These are phyloP conservation scores for Tetraodon nigroviridis DNA, from an alignment of 2,113 vertebrate genomes.

Conservation along the genomic window DNA sequence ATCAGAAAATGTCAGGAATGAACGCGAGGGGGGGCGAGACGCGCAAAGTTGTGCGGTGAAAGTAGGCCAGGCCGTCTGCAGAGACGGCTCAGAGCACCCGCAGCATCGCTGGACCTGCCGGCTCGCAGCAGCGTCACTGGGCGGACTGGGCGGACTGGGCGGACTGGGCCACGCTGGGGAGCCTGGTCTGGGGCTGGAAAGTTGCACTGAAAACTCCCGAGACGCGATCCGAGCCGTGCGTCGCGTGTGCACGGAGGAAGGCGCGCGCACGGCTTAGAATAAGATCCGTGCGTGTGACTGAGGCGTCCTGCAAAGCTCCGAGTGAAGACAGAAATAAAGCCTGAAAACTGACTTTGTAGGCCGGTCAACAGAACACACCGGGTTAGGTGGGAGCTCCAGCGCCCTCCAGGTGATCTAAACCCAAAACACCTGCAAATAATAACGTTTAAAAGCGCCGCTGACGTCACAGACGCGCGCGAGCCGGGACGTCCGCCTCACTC, in stretches of 20 bases:
- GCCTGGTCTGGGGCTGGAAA: no score
- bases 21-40: no score
- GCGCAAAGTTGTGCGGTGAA: not conserved
- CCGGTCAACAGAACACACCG: no score
- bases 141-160: no score
- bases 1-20: no score
- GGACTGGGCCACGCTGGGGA: no score
- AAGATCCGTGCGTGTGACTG: no score
- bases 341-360: not conserved
- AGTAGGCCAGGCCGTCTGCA: conserved; percentile 41
- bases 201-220: no score
- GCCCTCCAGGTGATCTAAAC: conserved; percentile 14
- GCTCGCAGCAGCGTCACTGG: no score
- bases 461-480: not conserved
- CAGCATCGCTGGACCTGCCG: not conserved
- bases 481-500: not conserved
- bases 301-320: not conserved
- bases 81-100: conserved; percentile 17
- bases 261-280: no score
- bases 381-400: conserved; percentile 1
- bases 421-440: conserved; percentile 2
- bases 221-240: no score
- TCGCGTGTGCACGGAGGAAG: no score
- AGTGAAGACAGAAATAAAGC: not conserved
- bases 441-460: not conserved